phyloP scores from a whole-genome alignment of 2,888 invertebrate genomes.

The Lasioglossum vierecki region DNA sequence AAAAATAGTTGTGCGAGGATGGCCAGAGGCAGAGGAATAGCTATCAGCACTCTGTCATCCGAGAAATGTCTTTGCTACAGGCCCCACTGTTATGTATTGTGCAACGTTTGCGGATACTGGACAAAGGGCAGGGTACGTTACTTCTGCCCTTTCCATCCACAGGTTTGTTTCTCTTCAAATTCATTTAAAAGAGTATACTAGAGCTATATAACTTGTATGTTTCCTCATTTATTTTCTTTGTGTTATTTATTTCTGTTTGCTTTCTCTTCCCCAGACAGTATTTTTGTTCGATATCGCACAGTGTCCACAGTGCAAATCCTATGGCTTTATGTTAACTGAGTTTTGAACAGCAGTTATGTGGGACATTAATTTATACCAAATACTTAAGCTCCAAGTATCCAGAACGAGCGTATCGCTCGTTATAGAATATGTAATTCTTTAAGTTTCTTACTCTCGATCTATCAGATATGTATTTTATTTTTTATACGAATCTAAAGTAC shows the following conservation, averaged over 20 bases:
- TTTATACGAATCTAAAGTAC: not conserved
- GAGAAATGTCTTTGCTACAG: conserved; percentile 44
- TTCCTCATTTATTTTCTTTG: not conserved
- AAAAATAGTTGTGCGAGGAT: not conserved
- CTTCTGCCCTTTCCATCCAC: conserved; percentile 50
- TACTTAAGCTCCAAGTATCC: not conserved
- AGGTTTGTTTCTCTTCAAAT: conserved; percentile 36
- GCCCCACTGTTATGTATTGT: conserved; percentile 32
- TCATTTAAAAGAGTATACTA: not conserved
- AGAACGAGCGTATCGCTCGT: not conserved
- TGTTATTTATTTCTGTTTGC: not conserved
- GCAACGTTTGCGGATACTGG: conserved; percentile 55
- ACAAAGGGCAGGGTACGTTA: conserved; percentile 53
- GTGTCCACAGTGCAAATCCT: conserved; percentile 84
- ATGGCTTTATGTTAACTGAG: conserved; percentile 67
- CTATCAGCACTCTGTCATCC: not conserved
- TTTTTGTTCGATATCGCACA: conserved; percentile 85
- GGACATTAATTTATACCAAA: not conserved
- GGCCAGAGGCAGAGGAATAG: conserved; percentile 36
- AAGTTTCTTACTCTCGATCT: not conserved
- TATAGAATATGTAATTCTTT: not conserved
- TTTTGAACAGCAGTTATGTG: conserved; percentile 14
- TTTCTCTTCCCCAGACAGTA: conserved; percentile 83
- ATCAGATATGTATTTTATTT: not conserved
- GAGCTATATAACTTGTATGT: too few species aligned